phyloP scores from a whole-genome alignment of 2,888 invertebrate species.

The Phlogophora meticulosa region DNA sequence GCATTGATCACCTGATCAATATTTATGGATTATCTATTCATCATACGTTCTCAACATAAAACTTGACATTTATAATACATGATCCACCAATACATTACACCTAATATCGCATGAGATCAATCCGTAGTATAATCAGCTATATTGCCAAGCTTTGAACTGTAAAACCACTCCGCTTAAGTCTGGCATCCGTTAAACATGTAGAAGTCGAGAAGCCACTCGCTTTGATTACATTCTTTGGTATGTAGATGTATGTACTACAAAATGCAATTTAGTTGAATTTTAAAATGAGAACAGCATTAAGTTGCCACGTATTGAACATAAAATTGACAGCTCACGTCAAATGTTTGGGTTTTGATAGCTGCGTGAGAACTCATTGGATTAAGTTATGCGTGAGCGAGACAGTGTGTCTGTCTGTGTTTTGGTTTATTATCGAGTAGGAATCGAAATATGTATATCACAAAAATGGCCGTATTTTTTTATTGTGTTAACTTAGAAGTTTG shows the following conservation, averaged over 20 bases:
- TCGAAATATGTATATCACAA: too few species aligned
- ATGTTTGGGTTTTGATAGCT: slow-evolving; percentile 22
- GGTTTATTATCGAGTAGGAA: too few species aligned
- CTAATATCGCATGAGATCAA: background rate
- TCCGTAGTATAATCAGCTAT: slow-evolving; percentile 1
- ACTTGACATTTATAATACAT: slow-evolving; percentile 6
- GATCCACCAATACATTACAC: slow-evolving; percentile 1
- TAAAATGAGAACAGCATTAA: too few species aligned
- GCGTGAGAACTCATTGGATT: slow-evolving; percentile 17
- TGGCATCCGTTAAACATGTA: too few species aligned
- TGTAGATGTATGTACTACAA: too few species aligned
- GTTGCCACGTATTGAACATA: slow-evolving; percentile 27
- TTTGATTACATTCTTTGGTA: slow-evolving; percentile 39
- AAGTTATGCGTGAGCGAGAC: slow-evolving; percentile 31
- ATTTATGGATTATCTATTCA: too few species aligned
- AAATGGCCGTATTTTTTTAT: too few species aligned
- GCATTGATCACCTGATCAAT: too few species aligned
- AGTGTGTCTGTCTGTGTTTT: too few species aligned
- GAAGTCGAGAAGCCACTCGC: slow-evolving; percentile 34
- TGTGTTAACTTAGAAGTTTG: too few species aligned
- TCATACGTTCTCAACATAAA: background rate
- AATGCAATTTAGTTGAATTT: slow-evolving; percentile 42
- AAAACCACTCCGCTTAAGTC: background rate
- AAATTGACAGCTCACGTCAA: slow-evolving; percentile 54
- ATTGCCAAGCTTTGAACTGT: slow-evolving; percentile 6